phyloP scores from a whole-genome alignment of 1,140 invertebrate genomes.

The Chrysoperla carnea region DNA sequence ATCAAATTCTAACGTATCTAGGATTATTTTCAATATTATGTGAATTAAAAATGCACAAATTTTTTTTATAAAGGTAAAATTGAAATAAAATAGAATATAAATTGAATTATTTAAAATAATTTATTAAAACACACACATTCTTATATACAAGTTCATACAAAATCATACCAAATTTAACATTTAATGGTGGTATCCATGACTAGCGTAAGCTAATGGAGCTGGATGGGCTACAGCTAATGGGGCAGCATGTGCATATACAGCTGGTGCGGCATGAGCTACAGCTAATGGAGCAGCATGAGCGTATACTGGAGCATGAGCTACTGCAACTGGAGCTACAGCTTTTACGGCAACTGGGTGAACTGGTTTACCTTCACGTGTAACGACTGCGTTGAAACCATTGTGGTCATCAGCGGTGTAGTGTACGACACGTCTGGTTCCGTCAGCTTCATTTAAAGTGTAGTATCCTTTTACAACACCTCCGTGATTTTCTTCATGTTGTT shows the following conservation, averaged over 20 bases:
- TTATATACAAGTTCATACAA: neutral
- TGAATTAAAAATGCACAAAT: no score
- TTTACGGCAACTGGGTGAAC: no score
- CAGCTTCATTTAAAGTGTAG: conserved; percentile 18
- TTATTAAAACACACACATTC: neutral
- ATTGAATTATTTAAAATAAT: no score
- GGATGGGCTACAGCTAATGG: neutral
- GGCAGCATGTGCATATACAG: neutral
- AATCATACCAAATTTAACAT: neutral
- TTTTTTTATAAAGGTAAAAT: no score
- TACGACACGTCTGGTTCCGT: conserved; percentile 11
- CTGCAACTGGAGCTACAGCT: neutral
- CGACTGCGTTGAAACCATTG: no score
- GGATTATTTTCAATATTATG: no score
- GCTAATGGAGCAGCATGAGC: neutral
- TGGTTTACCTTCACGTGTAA: no score
- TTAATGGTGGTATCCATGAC: neutral
- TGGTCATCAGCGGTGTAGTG: no score
- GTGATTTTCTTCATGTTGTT: conserved; percentile 38
- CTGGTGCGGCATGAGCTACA: neutral
- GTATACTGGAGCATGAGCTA: neutral
- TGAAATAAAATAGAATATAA: no score
- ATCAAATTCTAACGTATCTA: no score
- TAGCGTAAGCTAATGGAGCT: neutral
- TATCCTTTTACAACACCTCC: conserved; percentile 42